These are phyloP conservation scores for Prietella phreatophila DNA, from an alignment of 2,113 vertebrate species.

Conservation along the genomic window DNA sequence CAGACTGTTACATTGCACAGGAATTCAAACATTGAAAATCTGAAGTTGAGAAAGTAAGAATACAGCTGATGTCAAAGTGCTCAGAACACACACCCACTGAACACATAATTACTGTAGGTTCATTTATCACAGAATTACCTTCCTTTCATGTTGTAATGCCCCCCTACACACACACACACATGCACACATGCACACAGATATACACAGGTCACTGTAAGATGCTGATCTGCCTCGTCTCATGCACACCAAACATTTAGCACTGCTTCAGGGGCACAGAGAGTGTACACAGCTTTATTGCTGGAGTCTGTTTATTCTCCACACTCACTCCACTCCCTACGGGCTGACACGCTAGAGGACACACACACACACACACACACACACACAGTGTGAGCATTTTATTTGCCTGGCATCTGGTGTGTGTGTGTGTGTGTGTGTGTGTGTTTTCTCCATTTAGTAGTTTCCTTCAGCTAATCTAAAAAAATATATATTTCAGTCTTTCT, in stretches of 20 bases:
- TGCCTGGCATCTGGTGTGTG: background rate
- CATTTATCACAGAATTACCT: background rate
- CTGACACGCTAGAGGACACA: background rate
- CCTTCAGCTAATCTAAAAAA: background rate
- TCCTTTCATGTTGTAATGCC: background rate
- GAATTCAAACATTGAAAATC: too few species aligned
- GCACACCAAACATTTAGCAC: constrained; percentile 15
- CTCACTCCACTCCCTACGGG: background rate
- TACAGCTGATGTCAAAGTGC: background rate
- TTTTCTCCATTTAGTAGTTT: background rate
- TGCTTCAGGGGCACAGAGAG: background rate
- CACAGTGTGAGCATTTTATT: constrained; percentile 4
- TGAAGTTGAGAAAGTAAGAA: background rate
- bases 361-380: background rate
- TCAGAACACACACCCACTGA: background rate
- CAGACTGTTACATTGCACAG: background rate
- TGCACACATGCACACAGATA: constrained; percentile 3
- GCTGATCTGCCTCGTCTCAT: background rate
- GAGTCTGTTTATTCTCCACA: constrained; percentile 24
- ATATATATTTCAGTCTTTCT: background rate
- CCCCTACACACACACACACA: background rate
- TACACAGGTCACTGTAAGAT: background rate
- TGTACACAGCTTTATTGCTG: constrained; percentile 14
- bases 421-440: background rate
- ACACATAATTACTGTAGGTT: background rate